A percentile compares a stretch with the other conserved stretches of the same genome.
Evolutionary conservation across 1,140 invertebrate species (phyloP).

Genomic region (Rhopalosiphum padi): DNA sequence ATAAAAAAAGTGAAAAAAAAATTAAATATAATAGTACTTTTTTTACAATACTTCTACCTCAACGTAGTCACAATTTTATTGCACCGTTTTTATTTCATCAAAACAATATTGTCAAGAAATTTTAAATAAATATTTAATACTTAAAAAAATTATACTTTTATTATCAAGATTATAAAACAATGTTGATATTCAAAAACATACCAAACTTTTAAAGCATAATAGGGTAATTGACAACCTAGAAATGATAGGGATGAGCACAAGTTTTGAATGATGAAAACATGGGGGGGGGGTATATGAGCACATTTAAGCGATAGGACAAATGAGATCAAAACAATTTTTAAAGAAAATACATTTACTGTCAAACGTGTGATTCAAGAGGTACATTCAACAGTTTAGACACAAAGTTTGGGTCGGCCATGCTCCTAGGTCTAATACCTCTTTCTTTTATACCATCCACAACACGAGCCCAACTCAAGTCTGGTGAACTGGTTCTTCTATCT

Average conservation of each 20-base stretch:
- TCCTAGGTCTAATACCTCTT: constrained; percentile 68
- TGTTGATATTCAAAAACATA: constrained; percentile 15
- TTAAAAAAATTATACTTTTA: constrained; percentile 40
- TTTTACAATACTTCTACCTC: constrained; percentile 43
- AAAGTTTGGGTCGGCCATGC: constrained; percentile 64
- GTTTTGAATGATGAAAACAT: constrained; percentile 20
- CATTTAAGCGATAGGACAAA: constrained; percentile 47
- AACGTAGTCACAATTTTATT: constrained; percentile 52
- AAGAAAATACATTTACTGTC: constrained; percentile 51
- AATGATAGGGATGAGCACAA: constrained; percentile 49
- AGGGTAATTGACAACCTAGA: constrained; percentile 51
- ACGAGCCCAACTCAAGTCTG: constrained; percentile 68
- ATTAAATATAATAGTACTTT: constrained; percentile 38
- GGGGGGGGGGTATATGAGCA: constrained; percentile 17
- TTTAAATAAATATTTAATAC: constrained; percentile 8
- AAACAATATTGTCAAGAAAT: constrained; percentile 42
- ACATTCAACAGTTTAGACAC: constrained; percentile 58
- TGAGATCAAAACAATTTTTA: constrained; percentile 49
- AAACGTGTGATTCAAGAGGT: constrained; percentile 61
- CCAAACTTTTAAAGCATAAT: constrained; percentile 22
- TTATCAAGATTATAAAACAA: constrained; percentile 22
- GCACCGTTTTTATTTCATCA: constrained; percentile 40
- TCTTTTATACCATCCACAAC: constrained; percentile 66
- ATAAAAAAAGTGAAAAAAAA: constrained; percentile 29
- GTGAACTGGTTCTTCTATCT: constrained; percentile 70